Percentiles rank a stretch among this genome's conserved stretches.
These are phyloP conservation scores for Leptinotarsa rubiginosa DNA, from an alignment of 2,888 invertebrate genomes.

Conservation along the genomic window DNA sequence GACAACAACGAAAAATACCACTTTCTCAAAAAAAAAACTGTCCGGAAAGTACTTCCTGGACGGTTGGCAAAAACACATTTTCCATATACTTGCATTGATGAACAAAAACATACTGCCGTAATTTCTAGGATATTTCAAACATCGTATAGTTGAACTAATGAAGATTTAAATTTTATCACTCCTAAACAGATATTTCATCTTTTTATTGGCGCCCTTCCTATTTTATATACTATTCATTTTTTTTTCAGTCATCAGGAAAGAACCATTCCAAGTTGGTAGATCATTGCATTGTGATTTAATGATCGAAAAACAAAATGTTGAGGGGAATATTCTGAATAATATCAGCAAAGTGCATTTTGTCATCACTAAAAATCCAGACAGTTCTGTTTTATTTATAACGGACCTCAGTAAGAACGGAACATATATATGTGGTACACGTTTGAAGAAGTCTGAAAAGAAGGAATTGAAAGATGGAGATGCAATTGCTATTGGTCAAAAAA, in stretches of 20 bases:
- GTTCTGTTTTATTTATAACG: conserved; percentile 64
- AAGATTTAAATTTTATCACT: no score
- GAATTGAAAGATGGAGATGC: conserved; percentile 34
- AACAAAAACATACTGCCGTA: no score
- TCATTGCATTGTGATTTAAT: conserved; percentile 44
- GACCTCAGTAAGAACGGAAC: conserved; percentile 89
- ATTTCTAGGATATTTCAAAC: no score
- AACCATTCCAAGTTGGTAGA: conserved; percentile 45
- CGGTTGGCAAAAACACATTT: no score
- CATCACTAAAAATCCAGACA: conserved; percentile 66
- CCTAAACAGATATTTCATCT: no score
- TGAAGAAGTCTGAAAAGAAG: conserved; percentile 76
- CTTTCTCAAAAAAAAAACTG: no score
- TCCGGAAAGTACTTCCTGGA: no score
- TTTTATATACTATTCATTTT: not conserved
- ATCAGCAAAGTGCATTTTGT: conserved; percentile 76
- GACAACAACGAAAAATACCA: no score
- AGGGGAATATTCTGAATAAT: conserved; percentile 67
- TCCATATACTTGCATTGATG: no score
- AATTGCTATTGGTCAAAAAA: conserved; percentile 37
- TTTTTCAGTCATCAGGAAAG: conserved; percentile 37
- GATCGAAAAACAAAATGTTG: conserved; percentile 61
- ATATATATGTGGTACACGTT: conserved; percentile 78
- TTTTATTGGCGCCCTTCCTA: no score
- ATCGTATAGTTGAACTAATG: no score